phyloP scores from a whole-genome alignment of 2,113 vertebrate genomes.

The Marcusenius ussheri region DNA sequence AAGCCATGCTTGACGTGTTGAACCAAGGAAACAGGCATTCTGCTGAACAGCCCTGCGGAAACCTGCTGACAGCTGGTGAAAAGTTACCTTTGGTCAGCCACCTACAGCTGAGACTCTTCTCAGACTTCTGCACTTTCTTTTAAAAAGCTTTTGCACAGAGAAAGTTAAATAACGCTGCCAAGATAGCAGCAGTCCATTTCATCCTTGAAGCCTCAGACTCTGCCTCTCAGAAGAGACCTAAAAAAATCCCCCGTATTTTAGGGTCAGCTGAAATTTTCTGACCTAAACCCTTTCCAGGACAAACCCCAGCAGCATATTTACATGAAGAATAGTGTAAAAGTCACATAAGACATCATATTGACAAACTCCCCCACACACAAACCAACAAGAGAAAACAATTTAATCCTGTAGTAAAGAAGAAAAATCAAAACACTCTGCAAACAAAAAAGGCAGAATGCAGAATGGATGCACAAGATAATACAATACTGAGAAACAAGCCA shows the following conservation, averaged over 20 bases:
- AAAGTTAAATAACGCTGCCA: neutral
- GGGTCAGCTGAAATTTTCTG: neutral
- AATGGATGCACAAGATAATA: neutral
- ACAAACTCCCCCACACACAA: neutral
- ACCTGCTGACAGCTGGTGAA: neutral
- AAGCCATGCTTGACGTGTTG: neutral
- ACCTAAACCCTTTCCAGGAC: neutral
- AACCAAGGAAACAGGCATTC: neutral
- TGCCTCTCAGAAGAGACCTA: neutral
- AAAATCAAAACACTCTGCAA: neutral
- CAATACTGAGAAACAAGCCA: neutral
- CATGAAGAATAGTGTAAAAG: neutral
- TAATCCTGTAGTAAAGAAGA: neutral
- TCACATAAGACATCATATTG: neutral
- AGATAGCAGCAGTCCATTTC: neutral
- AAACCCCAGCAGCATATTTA: neutral
- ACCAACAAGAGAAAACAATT: neutral
- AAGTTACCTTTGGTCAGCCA: neutral
- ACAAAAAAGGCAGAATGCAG: neutral
- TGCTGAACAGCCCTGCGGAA: neutral
- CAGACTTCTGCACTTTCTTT: neutral
- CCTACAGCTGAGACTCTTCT: neutral
- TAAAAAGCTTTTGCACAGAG: neutral
- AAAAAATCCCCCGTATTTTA: neutral
- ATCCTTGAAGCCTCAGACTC: neutral